Evolutionary conservation across 2,888 invertebrate genomes (phyloP), one percentile per base, ranked within the genome.

Genomic region (Sminthurides aquaticus): DNA sequence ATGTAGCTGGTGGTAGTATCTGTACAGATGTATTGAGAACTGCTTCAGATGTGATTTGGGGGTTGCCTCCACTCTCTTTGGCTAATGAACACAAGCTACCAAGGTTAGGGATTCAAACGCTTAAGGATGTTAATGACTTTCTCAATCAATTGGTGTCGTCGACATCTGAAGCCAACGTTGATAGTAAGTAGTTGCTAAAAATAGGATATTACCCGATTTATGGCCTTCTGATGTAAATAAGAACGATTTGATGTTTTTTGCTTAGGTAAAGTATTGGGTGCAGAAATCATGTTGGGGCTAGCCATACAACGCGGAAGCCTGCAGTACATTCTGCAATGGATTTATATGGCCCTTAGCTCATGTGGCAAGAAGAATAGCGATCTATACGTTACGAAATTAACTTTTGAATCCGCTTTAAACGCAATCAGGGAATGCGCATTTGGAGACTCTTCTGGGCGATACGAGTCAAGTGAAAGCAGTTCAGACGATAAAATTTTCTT

Each of bases 221-320:
- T 11, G 18, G 43, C 8, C 18, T 11, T 43, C 18, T 43, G 8
- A 43, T 18, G 8, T 8, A 43, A 43, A 43, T 18, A 43, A 8
- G n/a, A n/a, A n/a, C n/a, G n/a, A n/a, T n/a, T n/a, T 43, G 18
- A 43, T 11, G 8, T 43, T 18, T 43, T 8, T 43, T 43, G 8
- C 43, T 43, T 43, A 75, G 76, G 76, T 63, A 77, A 78, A 34
- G 76, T 76, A 57, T 72, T 80, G 62, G 77, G 79, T 49, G 78
- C 79, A 27, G 84, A 85, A 77, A 77, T 85, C 60, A 78, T 85
- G 69, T 76, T 85, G 52, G 80, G 82, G 3, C 74, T 86, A 49
- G 82, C 84, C 18, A 77, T 84, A 29, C 85, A 85, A 78, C 76
- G 85, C 70, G 85, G 85, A 22, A 83, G 84, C 15, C 78, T 85